phyloP scores from a whole-genome alignment of 2,888 invertebrate genomes.

The Pseudolycoriella hygida region DNA sequence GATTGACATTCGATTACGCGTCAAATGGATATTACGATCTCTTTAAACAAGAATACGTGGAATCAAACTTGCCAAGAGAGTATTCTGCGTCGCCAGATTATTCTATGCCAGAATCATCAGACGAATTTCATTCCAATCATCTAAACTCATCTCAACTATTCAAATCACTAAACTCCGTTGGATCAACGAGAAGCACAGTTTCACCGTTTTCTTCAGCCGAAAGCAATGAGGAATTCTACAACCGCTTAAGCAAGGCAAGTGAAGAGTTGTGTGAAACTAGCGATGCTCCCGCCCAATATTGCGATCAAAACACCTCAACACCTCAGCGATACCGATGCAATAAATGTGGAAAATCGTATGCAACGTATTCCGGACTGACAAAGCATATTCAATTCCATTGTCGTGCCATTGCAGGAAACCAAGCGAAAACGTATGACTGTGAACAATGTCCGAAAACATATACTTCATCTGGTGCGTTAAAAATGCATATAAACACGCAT shows the following conservation, averaged over 20 bases:
- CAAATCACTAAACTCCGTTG: neutral
- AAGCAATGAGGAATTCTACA: slow-evolving; percentile 1
- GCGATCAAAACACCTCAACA: slow-evolving; percentile 24
- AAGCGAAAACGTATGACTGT: slow-evolving; percentile 81
- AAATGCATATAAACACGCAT: slow-evolving; percentile 98
- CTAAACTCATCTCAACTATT: neutral
- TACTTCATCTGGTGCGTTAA: slow-evolving; percentile 84
- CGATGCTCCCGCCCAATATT: slow-evolving; percentile 15
- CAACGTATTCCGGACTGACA: slow-evolving; percentile 84
- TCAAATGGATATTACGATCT: too few relatives aligned
- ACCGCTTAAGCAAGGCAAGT: slow-evolving; percentile 10
- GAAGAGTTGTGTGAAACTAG: slow-evolving; percentile 19
- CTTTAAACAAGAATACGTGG: slow-evolving; percentile 2
- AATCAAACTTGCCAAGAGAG: slow-evolving; percentile 1
- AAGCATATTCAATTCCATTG: slow-evolving; percentile 96
- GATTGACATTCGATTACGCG: too few relatives aligned
- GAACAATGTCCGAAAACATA: slow-evolving; percentile 94
- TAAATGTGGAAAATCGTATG: slow-evolving; percentile 90
- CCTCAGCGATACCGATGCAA: slow-evolving; percentile 58
- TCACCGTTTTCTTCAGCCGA: slow-evolving; percentile 40
- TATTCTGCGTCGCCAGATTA: slow-evolving; percentile 6
- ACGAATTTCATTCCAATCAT: too few relatives aligned
- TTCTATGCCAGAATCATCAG: too few relatives aligned
- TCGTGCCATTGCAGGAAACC: slow-evolving; percentile 62
- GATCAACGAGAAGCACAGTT: slow-evolving; percentile 35